Conservation (phyloP, 2,113 vertebrate genomes). For the Phainopepla nitens region DNA sequence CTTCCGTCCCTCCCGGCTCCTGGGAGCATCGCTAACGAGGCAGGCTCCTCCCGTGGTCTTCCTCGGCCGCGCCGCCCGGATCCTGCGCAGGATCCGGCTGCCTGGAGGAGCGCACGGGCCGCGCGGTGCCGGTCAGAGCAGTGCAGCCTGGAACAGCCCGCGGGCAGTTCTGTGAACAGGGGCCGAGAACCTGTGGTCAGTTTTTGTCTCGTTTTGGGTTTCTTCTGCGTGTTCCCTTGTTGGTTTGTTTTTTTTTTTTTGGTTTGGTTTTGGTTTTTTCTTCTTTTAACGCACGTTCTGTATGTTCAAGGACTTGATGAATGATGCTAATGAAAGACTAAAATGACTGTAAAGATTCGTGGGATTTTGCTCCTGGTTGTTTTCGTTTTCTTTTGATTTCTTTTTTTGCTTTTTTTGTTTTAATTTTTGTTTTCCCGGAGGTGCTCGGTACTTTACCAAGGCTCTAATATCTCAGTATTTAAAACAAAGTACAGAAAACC, state of each 20-base stretch:
- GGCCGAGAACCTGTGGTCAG: constrained; percentile 62
- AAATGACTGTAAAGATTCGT: constrained; percentile 70
- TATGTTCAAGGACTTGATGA: constrained; percentile 68
- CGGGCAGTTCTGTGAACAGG: constrained; percentile 63
- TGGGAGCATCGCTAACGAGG: constrained; percentile 5
- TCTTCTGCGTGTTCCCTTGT: background rate
- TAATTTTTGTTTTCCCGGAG: constrained; percentile 21
- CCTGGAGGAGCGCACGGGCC: constrained; percentile 34
- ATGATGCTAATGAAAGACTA: constrained; percentile 66
- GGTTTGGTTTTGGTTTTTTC: background rate
- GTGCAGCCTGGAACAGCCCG: constrained; percentile 49
- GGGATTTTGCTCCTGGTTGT: constrained; percentile 29
- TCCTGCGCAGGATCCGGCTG: constrained; percentile 66
- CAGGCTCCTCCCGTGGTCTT: constrained; percentile 57
- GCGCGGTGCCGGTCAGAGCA: constrained; percentile 44
- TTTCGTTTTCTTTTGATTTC: background rate
- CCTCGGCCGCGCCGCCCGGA: constrained; percentile 47
- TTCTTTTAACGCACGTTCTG: constrained; percentile 42
- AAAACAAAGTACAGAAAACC: constrained; percentile 56
- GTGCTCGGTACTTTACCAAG: constrained; percentile 75
- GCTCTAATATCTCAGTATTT: constrained; percentile 75
- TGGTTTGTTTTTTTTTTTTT: background rate
- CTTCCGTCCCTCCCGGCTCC: constrained; percentile 25
- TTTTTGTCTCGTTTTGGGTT: constrained; percentile 47
- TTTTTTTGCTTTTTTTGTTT: background rate